Evolutionary conservation across 2,113 vertebrate species (phyloP), one percentile per base, ranked within the genome.

Genomic region (Cranoglanis bouderius): DNA sequence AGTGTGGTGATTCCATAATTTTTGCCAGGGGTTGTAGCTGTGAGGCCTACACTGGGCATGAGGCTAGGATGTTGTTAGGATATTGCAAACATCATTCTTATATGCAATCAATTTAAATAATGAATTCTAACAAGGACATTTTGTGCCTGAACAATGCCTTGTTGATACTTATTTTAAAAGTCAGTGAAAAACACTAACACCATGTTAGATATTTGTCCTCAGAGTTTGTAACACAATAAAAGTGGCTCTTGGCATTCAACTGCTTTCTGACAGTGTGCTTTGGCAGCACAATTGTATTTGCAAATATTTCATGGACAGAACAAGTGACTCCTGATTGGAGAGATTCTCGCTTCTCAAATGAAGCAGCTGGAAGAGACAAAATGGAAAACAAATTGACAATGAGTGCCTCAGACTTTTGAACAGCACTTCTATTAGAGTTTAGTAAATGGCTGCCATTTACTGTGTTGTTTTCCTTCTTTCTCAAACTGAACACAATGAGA

Each of bases 231-330:
- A 40, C 55, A 77, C 57, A 85, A 89, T 87, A 74, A 87, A 82
- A 61, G 72, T 46, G 19, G 10, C 57, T 63, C 72, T 94, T 95
- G 94, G 93, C 93, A 92, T 93, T 91, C 86, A 88, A 92, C 93
- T 91, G 86, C 89, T 90, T 87, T 92, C 91, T 89, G 92, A 94
- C 94, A 94, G 93, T 93, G 93, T 90, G 90, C 85, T 90, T 93
- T 95, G 95, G 93, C 94, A 94, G 85, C 85, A 7, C 84, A 93
- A 94, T 93, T 87, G 88, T 90, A 94, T 94, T 94, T 93, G 90
- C 91, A 92, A 93, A 90, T 92, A 92, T 94, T 94, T 92, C 89
- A 92, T 88, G 89, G 75, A 51, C 12, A 91, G 85, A 93, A 90
- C 84, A 93, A 92, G 88, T 90, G 72, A 92, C 93, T 93, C 91